These are phyloP conservation scores for Coecobrya sp. DNA, from an alignment of 2,888 invertebrate genomes.

Conservation along the genomic window DNA sequence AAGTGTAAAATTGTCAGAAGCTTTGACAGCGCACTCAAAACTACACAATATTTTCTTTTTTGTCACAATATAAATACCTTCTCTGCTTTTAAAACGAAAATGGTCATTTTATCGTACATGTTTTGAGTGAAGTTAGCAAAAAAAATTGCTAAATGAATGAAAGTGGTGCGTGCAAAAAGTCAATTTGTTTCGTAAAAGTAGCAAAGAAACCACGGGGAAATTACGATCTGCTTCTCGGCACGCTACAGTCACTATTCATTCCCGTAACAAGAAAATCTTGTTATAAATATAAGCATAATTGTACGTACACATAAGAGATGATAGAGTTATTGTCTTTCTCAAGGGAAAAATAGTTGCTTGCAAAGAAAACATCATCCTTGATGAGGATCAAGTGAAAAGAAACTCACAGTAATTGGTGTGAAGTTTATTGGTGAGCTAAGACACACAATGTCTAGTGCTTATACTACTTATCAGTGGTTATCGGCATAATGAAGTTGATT, in stretches of 20 bases:
- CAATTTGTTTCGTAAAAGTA: constrained; percentile 64
- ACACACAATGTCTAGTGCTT: neutral
- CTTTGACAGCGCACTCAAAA: too few species aligned
- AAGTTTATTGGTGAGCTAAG: constrained; percentile 15
- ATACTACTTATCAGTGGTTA: neutral
- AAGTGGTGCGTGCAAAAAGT: constrained; percentile 71
- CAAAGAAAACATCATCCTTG: neutral
- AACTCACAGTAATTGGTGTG: constrained; percentile 22
- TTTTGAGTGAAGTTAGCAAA: neutral
- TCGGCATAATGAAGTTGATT: constrained; percentile 11
- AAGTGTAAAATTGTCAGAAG: neutral
- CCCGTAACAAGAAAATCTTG: neutral
- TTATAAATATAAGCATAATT: neutral
- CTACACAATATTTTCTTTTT: too few species aligned
- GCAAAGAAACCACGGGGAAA: constrained; percentile 38
- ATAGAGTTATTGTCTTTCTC: constrained; percentile 52
- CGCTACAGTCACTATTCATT: neutral
- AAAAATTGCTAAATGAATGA: neutral
- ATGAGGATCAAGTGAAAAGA: neutral
- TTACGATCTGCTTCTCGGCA: constrained; percentile 57
- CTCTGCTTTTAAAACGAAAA: neutral
- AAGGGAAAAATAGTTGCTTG: neutral
- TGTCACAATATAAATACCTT: neutral
- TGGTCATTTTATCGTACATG: neutral
- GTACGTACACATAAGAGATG: neutral